Evolutionary conservation across 2,888 invertebrate genomes (phyloP), one percentile per base, ranked within the genome.

Genomic region (Volucella zonaria): DNA sequence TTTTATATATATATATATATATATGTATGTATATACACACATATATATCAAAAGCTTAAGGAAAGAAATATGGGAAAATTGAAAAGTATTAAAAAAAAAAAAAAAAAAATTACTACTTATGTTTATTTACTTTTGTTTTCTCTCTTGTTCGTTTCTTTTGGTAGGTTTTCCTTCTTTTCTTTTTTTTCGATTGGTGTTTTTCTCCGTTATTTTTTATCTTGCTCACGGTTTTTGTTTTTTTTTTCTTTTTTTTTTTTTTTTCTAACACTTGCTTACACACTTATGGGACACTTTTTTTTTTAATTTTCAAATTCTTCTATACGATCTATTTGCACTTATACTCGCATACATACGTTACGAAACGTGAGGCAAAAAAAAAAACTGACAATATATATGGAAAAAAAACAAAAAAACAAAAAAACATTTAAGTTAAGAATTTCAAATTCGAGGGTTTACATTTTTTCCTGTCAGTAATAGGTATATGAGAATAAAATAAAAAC

Each of bases 61-160:
- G n/a, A 59, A 43, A 38, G 0, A 18, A 58, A 14, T 14, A 40
- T 40, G 8, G 14, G 12, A 12, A 12, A 40, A 40, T 12, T 23
- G 8, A 12, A 15, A 14, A 8, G 12, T 18, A 45, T 10, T 15
- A 9, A 47, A 15, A 45, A 47, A 47, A 58, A 15, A 58, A 15
- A 9, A 15, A 56, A 43, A 31, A 31, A 43, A 11, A 58, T 9
- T 23, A 49, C 45, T 6, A 3, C 9, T 47, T 18, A 56, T 68
- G 67, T 68, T 68, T 68, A 68, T 68, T 68, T 68, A 68, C 67
- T 68, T 77, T 68, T 77, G 47, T 67, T 52, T 51, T 71, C 59
- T 52, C 45, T 2, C 31, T 47, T 18, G 23, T 31, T 47, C 47
- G 23, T 67, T 67, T 14, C 43, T 59, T 15, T 66, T 70, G 14